Conservation (phyloP, 2,888 invertebrate species). For the Temnothorax unifasciatus region DNA sequence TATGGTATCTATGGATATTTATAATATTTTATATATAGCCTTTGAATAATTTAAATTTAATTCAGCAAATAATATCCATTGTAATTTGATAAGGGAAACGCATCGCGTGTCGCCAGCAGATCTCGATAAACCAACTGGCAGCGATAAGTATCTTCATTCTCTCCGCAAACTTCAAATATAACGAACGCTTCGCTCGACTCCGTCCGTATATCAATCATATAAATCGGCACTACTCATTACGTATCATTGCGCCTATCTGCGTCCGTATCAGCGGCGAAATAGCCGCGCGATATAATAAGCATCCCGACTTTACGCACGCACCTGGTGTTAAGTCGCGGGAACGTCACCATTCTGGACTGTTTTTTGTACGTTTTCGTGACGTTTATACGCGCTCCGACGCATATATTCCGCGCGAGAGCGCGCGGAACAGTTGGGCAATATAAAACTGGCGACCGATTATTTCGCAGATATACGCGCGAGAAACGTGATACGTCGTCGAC, state of each 20-base stretch:
- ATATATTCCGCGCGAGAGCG: constrained; percentile 21
- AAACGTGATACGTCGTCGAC: constrained; percentile 64
- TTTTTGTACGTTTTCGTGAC: constrained; percentile 32
- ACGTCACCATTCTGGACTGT: constrained; percentile 11
- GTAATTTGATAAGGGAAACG: background rate
- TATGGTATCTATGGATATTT: background rate
- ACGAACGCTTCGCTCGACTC: background rate
- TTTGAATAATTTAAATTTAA: background rate
- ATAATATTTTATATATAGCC: background rate
- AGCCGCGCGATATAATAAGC: constrained; percentile 18
- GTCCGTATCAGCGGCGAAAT: constrained; percentile 8
- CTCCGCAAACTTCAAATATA: background rate
- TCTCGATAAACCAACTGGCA: background rate
- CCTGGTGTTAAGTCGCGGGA: background rate
- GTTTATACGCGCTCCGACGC: constrained; percentile 1
- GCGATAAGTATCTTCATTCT: background rate
- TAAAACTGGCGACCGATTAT: constrained; percentile 65
- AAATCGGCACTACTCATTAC: constrained; percentile 32
- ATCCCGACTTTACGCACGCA: constrained; percentile 17
- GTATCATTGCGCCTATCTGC: constrained; percentile 25
- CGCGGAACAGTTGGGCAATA: constrained; percentile 41
- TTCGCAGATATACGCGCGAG: constrained; percentile 63
- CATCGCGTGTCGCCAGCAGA: background rate
- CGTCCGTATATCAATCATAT: background rate
- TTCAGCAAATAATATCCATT: background rate